phyloP scores from a whole-genome alignment of 2,888 invertebrate species.

The Malachius bipustulatus region DNA sequence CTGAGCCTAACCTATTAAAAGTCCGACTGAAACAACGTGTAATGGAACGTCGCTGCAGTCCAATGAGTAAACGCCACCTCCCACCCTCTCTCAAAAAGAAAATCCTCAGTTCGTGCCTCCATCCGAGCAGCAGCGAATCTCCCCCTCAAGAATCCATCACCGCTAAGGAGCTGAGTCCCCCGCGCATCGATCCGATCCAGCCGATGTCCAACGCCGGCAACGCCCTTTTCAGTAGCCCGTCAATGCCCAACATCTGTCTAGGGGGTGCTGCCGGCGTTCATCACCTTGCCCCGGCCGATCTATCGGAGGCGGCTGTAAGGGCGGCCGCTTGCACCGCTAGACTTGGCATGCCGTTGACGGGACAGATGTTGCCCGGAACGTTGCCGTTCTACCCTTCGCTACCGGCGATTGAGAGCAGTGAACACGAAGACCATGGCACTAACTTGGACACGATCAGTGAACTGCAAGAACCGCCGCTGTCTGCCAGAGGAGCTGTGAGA shows the following conservation, averaged over 20 bases:
- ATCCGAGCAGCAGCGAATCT: conserved; percentile 55
- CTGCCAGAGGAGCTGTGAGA: conserved; percentile 38
- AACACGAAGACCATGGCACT: conserved; percentile 44
- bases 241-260: conserved; percentile 93
- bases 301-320: conserved; percentile 70
- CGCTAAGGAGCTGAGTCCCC: conserved; percentile 46
- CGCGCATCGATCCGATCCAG: too few relatives aligned
- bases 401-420: conserved; percentile 45
- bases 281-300: conserved; percentile 35
- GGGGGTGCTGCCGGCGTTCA: conserved; percentile 42
- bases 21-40: conserved; percentile 89
- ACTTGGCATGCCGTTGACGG: conserved; percentile 51
- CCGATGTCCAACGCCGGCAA: conserved; percentile 59
- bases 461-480: conserved; percentile 31
- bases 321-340: conserved; percentile 61
- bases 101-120: conserved; percentile 44
- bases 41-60: conserved; percentile 88
- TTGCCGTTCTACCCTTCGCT: conserved; percentile 60
- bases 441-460: conserved; percentile 39
- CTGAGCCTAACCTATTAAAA: conserved; percentile 93
- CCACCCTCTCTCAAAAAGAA: conserved; percentile 65
- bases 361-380: conserved; percentile 54
- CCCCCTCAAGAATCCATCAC: conserved; percentile 40
- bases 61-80: conserved; percentile 72
- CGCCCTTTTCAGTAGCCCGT: conserved; percentile 83